Base-by-base conservation (phyloP, 2,888 invertebrate species). In the Zeuzera pyrina region DNA sequence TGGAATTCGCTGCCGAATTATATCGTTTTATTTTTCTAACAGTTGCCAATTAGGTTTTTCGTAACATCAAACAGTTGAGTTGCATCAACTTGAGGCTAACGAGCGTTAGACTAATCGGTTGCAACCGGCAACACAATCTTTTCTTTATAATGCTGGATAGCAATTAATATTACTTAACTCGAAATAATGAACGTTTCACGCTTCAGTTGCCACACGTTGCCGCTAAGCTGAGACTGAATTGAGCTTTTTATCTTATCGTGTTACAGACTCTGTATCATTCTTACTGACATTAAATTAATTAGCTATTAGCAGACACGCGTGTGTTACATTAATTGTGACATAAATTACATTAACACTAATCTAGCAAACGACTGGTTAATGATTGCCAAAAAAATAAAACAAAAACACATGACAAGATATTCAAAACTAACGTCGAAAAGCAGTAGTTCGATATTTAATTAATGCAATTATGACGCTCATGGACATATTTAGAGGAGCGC, bases 111-210 rank as follows among this genome's bases (percentile, higher is more conserved):
- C 60, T 64, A 66, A 68, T 70, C 57, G 57, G 54, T 61, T 65
- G 61, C 60, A 57, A 55, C 60, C 56, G 45, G 49, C 52, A 63
- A 60, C 47, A 58, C 56, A 62, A 60, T 62, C 64, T 66, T 62
- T 69, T 65, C 66, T 70, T 69, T 66, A 64, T 61, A 59, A 53
- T 60, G 52, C 52, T 52, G 52, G 52, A 57, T 64, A 52, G 68
- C 60, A 70, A 74, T 77, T 78, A 74, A 71, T 73, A 74, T 72
- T 72, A 71, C 74, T 74, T 76, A 74, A 69, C 54, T 45, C 38
- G 42, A 52, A 66, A 67, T 69, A 74, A 72, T 68, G 61, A 65
- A 56, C 46, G 59, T 57, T 69, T 68, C 57, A 64, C 60, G 66
- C 55, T 38, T 55, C 50, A 57, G 54, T 72, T 71, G 49, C 60